Base-by-base conservation (phyloP, 2,888 invertebrate genomes). In the Apodemia mormo region DNA sequence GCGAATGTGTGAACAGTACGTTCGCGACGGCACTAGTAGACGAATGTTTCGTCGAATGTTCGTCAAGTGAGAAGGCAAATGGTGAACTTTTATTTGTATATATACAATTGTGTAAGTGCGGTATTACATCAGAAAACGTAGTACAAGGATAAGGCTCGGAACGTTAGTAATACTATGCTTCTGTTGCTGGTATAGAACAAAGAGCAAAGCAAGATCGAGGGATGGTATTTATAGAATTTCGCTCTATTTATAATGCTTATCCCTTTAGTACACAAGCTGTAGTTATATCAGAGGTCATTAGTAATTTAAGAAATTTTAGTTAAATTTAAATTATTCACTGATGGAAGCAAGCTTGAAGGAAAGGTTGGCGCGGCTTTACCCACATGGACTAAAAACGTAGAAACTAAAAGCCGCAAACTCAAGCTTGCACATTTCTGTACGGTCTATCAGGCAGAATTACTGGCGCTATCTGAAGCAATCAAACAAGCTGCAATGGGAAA, bases 371-470 rank as follows among this genome's bases (percentile, higher is more conserved):
- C 65, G 8, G 69, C 66, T 5, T n/a, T 68, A n/a, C 12, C 33
- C 12, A n/a, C 5, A 14, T 49, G 49, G 45, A 6, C 12, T 10
- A 7, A n/a, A 2, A 40, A 30, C 1, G 14, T 14, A 0, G 66
- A 69, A 29, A 54, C 1, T 2, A 52, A 29, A 8, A 9, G 4
- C 1, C 14, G 37, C 1, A 69, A 66, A 22, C 7, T 45, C 10
- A 61, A 30, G 29, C 54, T 70, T 2, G 66, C 6, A 3, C 10
- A 30, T 3, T 66, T 54, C 54, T 72, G 69, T 65, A 49, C 70
- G 9, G 72, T 72, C 12, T 72, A 56, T 22, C 72, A 70, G 29
- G 70, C 68, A 8, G 72, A 72, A 22, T 22, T 72, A 22, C 14
- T 67, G 1, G 72, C 68, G 0, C 37, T 72, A 9, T 8, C 8